A percentile compares a stretch with the other conserved stretches of the same genome.
Evolutionary conservation across 1,140 invertebrate genomes (phyloP).

Genomic region (Zaprionus lachaisei): DNA sequence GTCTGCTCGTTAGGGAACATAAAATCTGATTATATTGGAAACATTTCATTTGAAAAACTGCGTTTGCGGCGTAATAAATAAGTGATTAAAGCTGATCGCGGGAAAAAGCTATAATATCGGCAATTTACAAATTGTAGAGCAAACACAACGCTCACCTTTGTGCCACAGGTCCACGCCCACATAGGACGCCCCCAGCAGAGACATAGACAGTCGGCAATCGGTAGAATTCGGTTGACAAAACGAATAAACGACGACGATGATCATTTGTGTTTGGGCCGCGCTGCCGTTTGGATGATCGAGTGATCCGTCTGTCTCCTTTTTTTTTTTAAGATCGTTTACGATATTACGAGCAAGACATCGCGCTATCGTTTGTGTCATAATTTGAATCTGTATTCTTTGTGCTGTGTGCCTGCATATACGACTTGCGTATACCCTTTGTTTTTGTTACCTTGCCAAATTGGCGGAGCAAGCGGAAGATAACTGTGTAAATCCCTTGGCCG

Average conservation of each 20-base stretch:
- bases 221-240: conserved; percentile 48
- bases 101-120: conserved; percentile 15
- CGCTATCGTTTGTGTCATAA: not conserved
- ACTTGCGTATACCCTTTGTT: not conserved
- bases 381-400: not conserved
- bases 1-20: not conserved
- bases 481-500: conserved; percentile 60
- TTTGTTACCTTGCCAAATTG: conserved; percentile 47
- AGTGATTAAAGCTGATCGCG: conserved; percentile 52
- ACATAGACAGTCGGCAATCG: conserved; percentile 19
- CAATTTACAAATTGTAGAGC: conserved; percentile 6
- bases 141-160: conserved; percentile 14
- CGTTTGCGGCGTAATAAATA: conserved; percentile 51
- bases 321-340: not conserved
- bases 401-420: conserved; percentile 1
- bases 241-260: conserved; percentile 36
- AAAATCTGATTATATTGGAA: conserved; percentile 17
- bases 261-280: conserved; percentile 58
- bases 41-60: conserved; percentile 40
- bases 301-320: conserved; percentile 21
- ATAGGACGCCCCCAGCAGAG: conserved; percentile 3
- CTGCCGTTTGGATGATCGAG: conserved; percentile 37
- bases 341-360: conserved; percentile 5
- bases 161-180: conserved; percentile 12
- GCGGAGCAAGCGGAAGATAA: conserved; percentile 53